A percentile compares a stretch with the other conserved stretches of the same genome.
These are phyloP conservation scores for Agonopterix subpropinquella DNA, from an alignment of 2,888 invertebrate species.

Conservation along the genomic window DNA sequence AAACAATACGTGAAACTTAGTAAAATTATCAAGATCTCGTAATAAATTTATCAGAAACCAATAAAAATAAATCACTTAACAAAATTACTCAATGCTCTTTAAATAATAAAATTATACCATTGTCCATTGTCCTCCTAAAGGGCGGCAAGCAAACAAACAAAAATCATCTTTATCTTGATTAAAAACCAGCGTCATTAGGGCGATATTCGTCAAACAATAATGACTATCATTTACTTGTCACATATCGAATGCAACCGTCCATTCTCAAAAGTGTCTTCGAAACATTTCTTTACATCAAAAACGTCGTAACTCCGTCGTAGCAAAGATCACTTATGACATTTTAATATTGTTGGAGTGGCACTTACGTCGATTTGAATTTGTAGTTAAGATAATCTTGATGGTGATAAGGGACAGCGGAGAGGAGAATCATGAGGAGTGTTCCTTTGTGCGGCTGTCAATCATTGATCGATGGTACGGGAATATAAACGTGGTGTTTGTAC, in stretches of 20 bases:
- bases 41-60: background rate
- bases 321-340: background rate
- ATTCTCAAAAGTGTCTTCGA: background rate
- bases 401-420: conserved; percentile 29
- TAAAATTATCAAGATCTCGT: too few relatives aligned
- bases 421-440: conserved; percentile 38
- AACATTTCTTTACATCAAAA: too few relatives aligned
- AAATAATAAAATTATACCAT: conserved; percentile 26
- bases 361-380: background rate
- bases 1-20: too few relatives aligned
- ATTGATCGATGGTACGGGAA: conserved; percentile 25
- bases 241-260: conserved; percentile 11
- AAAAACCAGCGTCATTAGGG: conserved; percentile 34
- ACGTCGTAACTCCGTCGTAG: background rate
- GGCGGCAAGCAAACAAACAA: conserved; percentile 38
- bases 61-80: background rate
- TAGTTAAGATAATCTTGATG: conserved; percentile 32
- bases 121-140: conserved; percentile 36
- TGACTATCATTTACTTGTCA: conserved; percentile 47
- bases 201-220: conserved; percentile 40
- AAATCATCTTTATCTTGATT: conserved; percentile 37
- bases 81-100: conserved; percentile 10
- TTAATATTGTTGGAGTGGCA: background rate
- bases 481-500: too few relatives aligned
- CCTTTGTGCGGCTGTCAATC: conserved; percentile 47